phyloP scores from a whole-genome alignment of 2,888 invertebrate genomes.

The Eurytoma adleriae region DNA sequence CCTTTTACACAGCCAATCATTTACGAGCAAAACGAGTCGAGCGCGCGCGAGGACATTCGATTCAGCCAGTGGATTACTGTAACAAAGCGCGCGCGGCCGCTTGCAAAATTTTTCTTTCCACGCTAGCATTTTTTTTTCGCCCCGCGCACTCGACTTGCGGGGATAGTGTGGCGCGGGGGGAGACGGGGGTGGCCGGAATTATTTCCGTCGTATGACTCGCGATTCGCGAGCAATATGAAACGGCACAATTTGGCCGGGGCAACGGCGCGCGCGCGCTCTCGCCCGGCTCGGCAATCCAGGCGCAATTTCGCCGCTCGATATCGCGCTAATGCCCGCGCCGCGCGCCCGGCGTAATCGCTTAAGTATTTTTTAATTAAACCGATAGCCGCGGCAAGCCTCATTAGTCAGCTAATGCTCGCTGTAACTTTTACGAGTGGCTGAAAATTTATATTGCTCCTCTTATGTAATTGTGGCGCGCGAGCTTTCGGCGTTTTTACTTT shows the following conservation, averaged over 20 bases:
- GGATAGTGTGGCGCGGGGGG: too few species aligned
- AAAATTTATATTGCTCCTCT: too few species aligned
- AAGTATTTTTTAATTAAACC: slow-evolving; percentile 29
- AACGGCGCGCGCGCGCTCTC: slow-evolving; percentile 11
- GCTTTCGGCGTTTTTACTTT: too few species aligned
- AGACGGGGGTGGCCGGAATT: slow-evolving; percentile 6
- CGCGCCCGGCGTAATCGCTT: slow-evolving; percentile 7
- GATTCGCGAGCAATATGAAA: slow-evolving; percentile 31
- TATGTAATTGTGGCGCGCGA: too few species aligned
- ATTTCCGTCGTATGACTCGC: slow-evolving; percentile 27
- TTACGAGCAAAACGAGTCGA: neutral
- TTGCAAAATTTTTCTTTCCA: too few species aligned
- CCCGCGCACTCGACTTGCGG: too few species aligned
- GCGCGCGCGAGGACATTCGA: neutral
- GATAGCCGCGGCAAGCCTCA: neutral
- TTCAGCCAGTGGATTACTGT: slow-evolving; percentile 7
- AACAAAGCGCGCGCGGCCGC: neutral
- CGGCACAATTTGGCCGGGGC: slow-evolving; percentile 36
- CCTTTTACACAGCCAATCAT: slow-evolving; percentile 9
- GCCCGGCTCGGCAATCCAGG: slow-evolving; percentile 9
- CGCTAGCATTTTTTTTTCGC: neutral
- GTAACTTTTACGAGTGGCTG: neutral
- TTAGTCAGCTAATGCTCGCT: slow-evolving; percentile 8
- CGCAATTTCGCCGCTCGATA: slow-evolving; percentile 42
- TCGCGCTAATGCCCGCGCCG: slow-evolving; percentile 14